Conservation (phyloP, 30 jellyfish, hydroid and myxozoan genomes). For the Turritopsis rubra region DNA sequence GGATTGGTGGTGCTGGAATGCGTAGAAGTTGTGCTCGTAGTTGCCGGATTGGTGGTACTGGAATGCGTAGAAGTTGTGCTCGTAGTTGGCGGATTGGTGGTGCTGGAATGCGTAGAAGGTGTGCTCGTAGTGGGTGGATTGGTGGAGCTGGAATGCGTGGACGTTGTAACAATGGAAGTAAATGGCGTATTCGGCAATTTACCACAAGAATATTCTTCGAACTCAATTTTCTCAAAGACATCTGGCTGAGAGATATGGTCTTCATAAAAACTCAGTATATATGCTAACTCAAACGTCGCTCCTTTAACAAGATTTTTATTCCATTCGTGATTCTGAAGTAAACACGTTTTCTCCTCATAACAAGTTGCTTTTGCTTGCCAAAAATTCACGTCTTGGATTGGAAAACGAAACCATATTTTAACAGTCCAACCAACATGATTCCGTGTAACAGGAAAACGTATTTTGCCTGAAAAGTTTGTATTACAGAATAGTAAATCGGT, state of each 20-base stretch:
- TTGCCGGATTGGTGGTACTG: not conserved
- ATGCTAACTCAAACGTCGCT: not conserved
- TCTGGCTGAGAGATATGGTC: not conserved
- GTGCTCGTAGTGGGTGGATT: not conserved
- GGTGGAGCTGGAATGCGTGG: not conserved
- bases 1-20: not conserved
- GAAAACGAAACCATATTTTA: not conserved
- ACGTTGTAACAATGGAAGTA: not conserved
- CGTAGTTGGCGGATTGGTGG: not conserved
- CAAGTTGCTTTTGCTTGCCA: slow-evolving; percentile 5
- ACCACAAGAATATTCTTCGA: not conserved
- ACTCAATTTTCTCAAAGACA: not conserved
- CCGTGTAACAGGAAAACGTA: not conserved
- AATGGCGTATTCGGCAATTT: not conserved
- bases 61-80: not conserved
- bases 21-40: not conserved
- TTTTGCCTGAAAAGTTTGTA: not conserved
- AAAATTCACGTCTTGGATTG: not conserved
- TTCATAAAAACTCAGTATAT: not conserved
- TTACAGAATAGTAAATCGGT: no score
- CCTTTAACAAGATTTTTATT: not conserved
- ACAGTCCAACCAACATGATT: not conserved
- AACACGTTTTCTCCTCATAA: not conserved
- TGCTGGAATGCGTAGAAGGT: not conserved
- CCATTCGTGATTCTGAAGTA: not conserved